A percentile compares a stretch with the other conserved stretches of the same genome.
These are phyloP conservation scores for Ernsta delagoae DNA, from an alignment of 2,888 invertebrate genomes.

Conservation along the genomic window DNA sequence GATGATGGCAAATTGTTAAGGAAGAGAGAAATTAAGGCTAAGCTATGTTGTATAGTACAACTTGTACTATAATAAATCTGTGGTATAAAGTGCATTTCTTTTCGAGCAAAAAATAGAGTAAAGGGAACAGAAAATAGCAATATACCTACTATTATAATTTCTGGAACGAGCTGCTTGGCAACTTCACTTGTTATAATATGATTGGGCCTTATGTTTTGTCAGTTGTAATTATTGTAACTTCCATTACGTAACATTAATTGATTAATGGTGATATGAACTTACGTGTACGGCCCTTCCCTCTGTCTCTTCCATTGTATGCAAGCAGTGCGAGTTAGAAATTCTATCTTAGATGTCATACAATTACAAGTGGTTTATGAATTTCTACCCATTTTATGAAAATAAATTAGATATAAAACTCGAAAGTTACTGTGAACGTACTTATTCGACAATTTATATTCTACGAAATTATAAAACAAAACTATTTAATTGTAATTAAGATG, in stretches of 20 bases:
- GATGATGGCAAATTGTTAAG: not conserved
- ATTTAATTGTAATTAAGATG: no score
- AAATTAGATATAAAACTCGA: no score
- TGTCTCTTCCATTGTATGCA: no score
- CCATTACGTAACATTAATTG: no score
- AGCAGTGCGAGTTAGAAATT: no score
- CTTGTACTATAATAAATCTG: not conserved
- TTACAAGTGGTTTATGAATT: no score
- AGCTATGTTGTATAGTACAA: conserved; percentile 9
- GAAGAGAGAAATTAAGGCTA: conserved; percentile 31
- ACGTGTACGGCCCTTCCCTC: no score
- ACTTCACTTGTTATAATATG: not conserved
- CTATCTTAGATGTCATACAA: no score
- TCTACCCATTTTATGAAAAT: no score
- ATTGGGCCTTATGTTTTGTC: not conserved
- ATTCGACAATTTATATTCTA: not conserved
- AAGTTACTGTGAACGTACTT: not conserved
- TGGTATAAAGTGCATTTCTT: not conserved
- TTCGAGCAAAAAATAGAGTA: not conserved
- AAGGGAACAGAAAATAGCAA: not conserved
- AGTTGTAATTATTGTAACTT: not conserved
- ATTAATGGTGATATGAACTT: no score
- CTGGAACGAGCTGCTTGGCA: not conserved
- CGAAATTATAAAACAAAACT: not conserved
- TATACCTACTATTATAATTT: no score